A percentile compares a stretch with the other conserved stretches of the same genome.
These are phyloP conservation scores for Peromyscus leucopus DNA, from an alignment of 2,113 vertebrate species.

Conservation along the genomic window DNA sequence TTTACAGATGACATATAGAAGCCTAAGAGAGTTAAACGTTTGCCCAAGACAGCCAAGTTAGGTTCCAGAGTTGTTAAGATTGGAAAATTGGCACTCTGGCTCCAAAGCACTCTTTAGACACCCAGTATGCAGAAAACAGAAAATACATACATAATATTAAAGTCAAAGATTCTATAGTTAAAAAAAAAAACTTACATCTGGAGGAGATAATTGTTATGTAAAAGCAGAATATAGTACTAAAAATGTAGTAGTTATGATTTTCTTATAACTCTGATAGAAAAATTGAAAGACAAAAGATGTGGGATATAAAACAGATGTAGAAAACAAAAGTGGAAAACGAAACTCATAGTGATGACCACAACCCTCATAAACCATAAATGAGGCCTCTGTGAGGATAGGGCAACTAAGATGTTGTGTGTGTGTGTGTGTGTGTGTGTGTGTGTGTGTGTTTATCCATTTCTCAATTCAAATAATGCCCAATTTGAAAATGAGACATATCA, in stretches of 20 bases:
- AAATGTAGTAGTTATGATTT: not conserved
- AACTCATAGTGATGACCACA: not conserved
- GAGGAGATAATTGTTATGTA: not conserved
- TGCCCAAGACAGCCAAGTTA: not conserved
- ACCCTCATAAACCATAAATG: not conserved
- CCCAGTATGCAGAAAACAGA: not conserved
- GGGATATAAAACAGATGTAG: not conserved
- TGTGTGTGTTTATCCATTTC: not conserved
- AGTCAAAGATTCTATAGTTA: not conserved
- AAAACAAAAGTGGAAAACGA: not conserved
- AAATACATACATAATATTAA: conserved; percentile 45
- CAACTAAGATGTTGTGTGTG: fast-evolving
- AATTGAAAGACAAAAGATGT: not conserved
- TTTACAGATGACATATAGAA: not conserved
- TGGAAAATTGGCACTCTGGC: conserved; percentile 32
- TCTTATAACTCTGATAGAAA: conserved; percentile 22
- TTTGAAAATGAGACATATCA: not conserved
- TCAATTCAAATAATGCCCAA: not conserved
- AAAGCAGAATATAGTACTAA: not conserved
- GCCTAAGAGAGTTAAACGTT: conserved; percentile 41
- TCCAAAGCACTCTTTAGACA: not conserved
- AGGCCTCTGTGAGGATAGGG: not conserved
- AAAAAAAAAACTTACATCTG: conserved; percentile 51
- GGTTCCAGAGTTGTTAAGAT: not conserved
- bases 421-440: not conserved